Conservation (phyloP, 2,113 vertebrate genomes). For the Vulpes lagopus region DNA sequence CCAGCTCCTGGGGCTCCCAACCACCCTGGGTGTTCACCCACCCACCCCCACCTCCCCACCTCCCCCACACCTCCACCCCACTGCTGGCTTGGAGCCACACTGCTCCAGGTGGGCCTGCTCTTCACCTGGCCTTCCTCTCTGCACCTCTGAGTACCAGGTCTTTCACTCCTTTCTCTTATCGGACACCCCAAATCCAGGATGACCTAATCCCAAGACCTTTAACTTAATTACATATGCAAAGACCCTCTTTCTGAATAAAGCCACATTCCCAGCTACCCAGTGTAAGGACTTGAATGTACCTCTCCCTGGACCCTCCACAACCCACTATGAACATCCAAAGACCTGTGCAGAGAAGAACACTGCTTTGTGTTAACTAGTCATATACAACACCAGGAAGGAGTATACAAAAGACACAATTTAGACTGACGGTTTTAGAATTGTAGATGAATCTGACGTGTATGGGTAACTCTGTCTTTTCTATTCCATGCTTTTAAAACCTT, state of each 20-base stretch:
- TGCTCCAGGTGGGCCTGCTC: background rate
- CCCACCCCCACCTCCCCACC: too few relatives aligned
- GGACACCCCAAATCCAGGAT: background rate
- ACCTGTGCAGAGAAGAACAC: background rate
- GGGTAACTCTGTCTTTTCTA: background rate
- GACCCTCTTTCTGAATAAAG: background rate
- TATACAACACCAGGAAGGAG: background rate
- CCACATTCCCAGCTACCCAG: background rate
- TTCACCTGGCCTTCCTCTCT: background rate
- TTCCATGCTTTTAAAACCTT: background rate
- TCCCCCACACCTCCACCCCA: too few relatives aligned
- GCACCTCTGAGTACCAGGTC: background rate
- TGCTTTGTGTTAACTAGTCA: background rate
- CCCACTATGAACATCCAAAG: background rate
- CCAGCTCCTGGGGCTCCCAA: background rate
- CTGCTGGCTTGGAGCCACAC: background rate
- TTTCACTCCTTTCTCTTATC: background rate
- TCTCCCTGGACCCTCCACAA: background rate
- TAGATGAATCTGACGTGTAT: background rate
- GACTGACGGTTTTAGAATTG: background rate
- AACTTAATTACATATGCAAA: background rate
- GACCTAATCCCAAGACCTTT: background rate
- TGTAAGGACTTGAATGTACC: background rate
- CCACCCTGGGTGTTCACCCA: rapidly evolving
- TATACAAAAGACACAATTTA: background rate